These are phyloP conservation scores for Varecia variegata DNA, from an alignment of 2,797 vertebrate genomes.

Conservation along the genomic window DNA sequence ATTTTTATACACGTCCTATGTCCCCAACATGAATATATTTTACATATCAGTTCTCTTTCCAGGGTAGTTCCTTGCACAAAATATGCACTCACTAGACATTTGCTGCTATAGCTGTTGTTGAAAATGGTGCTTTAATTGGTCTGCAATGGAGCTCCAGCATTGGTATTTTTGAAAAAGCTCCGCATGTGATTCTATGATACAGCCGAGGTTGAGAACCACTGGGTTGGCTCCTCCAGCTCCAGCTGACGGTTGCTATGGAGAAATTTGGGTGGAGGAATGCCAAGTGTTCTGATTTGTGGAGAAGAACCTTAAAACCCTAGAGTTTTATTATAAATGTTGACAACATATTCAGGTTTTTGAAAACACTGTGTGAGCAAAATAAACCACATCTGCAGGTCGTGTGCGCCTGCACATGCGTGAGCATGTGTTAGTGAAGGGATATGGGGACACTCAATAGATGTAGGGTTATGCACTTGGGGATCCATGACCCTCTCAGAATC, in stretches of 20 bases:
- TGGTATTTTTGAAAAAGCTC: neutral
- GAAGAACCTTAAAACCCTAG: slow-evolving; percentile 15
- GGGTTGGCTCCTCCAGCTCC: neutral
- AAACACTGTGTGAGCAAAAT: slow-evolving; percentile 9
- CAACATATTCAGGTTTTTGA: slow-evolving; percentile 24
- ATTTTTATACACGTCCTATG: neutral
- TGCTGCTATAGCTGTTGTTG: neutral
- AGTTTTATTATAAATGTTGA: slow-evolving; percentile 33
- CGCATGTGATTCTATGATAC: neutral
- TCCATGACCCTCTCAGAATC: neutral
- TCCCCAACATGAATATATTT: neutral
- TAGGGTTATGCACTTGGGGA: neutral
- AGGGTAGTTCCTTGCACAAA: neutral
- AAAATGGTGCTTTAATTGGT: neutral
- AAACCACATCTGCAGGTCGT: neutral
- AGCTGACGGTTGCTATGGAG: slow-evolving; percentile 64
- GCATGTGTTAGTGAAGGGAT: neutral
- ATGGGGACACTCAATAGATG: neutral
- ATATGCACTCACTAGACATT: neutral
- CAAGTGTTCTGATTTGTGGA: slow-evolving; percentile 36
- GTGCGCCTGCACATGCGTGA: neutral
- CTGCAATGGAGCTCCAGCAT: neutral
- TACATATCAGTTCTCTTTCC: neutral
- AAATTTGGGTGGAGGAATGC: slow-evolving; percentile 8
- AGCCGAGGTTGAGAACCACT: neutral